phyloP scores from a whole-genome alignment of 2,797 vertebrate genomes.

The Sciurus carolinensis region DNA sequence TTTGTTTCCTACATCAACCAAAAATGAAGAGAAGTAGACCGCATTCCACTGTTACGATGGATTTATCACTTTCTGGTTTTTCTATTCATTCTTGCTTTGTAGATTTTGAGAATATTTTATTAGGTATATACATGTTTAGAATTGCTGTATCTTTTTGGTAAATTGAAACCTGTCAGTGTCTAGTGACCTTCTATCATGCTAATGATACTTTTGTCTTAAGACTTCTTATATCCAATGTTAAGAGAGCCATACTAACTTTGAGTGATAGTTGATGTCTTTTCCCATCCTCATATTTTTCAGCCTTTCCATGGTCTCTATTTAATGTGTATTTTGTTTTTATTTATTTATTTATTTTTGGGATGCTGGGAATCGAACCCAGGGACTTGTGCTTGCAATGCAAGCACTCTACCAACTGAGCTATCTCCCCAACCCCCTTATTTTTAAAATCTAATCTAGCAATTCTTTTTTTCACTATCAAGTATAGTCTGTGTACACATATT shows the following conservation, averaged over 20 bases:
- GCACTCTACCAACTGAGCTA: too few species aligned
- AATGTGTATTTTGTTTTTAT: not conserved
- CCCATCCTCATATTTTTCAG: not conserved
- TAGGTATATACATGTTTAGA: too few species aligned
- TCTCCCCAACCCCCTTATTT: too few species aligned
- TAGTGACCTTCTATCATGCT: not conserved
- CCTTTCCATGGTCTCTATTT: conserved; percentile 15
- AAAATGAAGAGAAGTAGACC: not conserved
- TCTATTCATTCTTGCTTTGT: not conserved
- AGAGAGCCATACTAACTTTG: not conserved
- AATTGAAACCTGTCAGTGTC: too few species aligned
- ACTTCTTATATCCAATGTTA: not conserved
- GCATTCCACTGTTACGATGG: not conserved
- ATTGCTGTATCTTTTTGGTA: too few species aligned
- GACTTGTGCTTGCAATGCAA: too few species aligned
- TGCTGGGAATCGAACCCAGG: too few species aligned
- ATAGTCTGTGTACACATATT: not conserved
- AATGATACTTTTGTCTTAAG: not conserved
- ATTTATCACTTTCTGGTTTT: conserved; percentile 1
- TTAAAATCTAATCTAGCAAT: not conserved
- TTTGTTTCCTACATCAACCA: not conserved
- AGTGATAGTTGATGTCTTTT: not conserved
- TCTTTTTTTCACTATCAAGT: not conserved
- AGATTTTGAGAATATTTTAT: not conserved
- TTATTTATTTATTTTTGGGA: not conserved